These are phyloP conservation scores for Phalangium opilio DNA, from an alignment of 2,888 invertebrate genomes.

Conservation along the genomic window DNA sequence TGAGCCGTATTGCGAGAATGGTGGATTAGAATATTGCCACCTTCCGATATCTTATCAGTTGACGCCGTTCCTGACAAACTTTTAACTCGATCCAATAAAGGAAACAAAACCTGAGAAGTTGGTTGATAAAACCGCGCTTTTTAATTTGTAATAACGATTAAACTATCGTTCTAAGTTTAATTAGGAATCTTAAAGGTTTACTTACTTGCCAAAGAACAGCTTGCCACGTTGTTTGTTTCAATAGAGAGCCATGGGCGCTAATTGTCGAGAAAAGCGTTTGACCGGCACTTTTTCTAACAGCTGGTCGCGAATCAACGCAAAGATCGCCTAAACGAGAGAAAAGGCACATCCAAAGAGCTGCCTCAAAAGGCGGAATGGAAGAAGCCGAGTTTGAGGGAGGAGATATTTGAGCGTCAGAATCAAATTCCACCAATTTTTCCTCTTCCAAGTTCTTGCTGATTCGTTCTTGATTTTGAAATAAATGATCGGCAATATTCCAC, in stretches of 20 bases:
- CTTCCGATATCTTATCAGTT: constrained; percentile 54
- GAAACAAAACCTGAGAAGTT: constrained; percentile 56
- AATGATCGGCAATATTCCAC: constrained; percentile 98
- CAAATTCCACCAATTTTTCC: constrained; percentile 13
- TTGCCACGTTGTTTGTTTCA: constrained; percentile 81
- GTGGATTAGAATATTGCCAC: constrained; percentile 88
- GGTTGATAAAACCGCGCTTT: too few relatives aligned
- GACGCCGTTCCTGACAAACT: constrained; percentile 38
- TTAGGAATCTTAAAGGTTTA: too few relatives aligned
- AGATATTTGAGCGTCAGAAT: constrained; percentile 44
- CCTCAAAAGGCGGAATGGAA: constrained; percentile 50
- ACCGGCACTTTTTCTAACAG: constrained; percentile 89
- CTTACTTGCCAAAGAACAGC: constrained; percentile 71
- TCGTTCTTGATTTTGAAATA: constrained; percentile 76
- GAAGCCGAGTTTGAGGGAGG: constrained; percentile 41
- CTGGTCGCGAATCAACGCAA: constrained; percentile 87
- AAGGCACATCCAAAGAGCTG: constrained; percentile 90
- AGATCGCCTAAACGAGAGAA: constrained; percentile 71
- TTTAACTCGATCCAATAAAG: constrained; percentile 80
- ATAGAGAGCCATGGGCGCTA: constrained; percentile 78
- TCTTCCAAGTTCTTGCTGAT: constrained; percentile 38
- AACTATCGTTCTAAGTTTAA: too few relatives aligned
- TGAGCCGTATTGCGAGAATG: constrained; percentile 97
- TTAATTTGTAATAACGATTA: too few relatives aligned
- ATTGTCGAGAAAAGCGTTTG: constrained; percentile 96